phyloP scores from a whole-genome alignment of 2,888 invertebrate species.

The Bugulina stolonifera region DNA sequence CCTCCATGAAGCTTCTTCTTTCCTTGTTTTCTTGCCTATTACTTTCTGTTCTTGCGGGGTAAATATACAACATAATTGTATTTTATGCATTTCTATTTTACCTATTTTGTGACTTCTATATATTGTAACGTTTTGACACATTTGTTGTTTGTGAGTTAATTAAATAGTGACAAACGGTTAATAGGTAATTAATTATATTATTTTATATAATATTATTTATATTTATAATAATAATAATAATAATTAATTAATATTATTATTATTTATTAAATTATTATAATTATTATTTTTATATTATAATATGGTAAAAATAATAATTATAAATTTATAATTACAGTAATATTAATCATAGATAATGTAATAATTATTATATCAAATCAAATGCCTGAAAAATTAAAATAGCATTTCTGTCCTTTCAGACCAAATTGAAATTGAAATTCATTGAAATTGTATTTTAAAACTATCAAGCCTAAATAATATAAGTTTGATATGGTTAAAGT shows the following conservation, averaged over 20 bases:
- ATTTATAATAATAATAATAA: not conserved
- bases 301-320: not conserved
- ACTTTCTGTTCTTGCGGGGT: constrained; percentile 5
- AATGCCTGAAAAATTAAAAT: too few species aligned
- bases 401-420: too few species aligned
- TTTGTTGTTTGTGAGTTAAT: too few species aligned
- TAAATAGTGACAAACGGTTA: too few species aligned
- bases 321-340: not conserved
- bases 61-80: not conserved
- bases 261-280: not conserved
- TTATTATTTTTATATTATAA: not conserved
- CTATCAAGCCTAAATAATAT: not conserved
- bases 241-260: not conserved
- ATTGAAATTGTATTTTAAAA: not conserved
- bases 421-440: not conserved
- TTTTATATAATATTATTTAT: not conserved
- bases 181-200: not conserved
- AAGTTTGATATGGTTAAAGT: too few species aligned
- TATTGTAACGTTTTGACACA: too few species aligned
- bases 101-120: not conserved
- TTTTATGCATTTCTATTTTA: not conserved
- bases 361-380: too few species aligned
- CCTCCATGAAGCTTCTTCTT: constrained; percentile 30
- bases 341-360: not conserved
- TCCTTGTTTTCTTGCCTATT: constrained; percentile 1